Percentiles rank a stretch among this genome's conserved stretches.
Evolutionary conservation across 2,113 vertebrate genomes (phyloP).

Genomic region (Hemibagrus wyckioides): DNA sequence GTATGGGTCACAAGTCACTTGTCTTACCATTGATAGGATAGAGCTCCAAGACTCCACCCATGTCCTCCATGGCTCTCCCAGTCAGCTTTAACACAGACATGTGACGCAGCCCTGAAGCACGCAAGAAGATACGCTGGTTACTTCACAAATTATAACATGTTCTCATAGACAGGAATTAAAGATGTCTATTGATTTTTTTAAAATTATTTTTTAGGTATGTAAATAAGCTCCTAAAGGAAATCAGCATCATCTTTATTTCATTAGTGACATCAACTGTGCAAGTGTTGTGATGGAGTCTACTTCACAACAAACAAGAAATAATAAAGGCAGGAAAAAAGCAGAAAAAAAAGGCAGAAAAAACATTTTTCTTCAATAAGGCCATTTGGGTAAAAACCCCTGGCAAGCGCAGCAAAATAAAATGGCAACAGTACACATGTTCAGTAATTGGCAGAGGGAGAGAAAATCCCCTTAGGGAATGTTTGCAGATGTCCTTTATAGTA

Average conservation of each 20-base stretch:
- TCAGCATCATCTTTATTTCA: conserved; percentile 22
- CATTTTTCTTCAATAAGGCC: background rate
- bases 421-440: background rate
- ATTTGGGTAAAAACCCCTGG: background rate
- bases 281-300: background rate
- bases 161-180: conserved; percentile 2
- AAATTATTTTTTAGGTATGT: background rate
- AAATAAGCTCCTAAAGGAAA: background rate
- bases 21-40: conserved; percentile 87
- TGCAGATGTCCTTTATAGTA: background rate
- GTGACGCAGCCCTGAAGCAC: conserved; percentile 80
- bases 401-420: background rate
- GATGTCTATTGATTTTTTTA: background rate
- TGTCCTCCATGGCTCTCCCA: conserved; percentile 76
- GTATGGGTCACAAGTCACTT: background rate
- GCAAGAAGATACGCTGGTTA: background rate
- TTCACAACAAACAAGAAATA: conserved; percentile 20
- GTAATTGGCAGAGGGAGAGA: background rate
- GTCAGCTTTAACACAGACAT: conserved; percentile 83
- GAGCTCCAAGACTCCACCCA: conserved; percentile 81
- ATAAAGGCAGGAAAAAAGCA: background rate
- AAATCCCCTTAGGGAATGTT: background rate
- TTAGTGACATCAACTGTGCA: conserved; percentile 1
- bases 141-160: background rate
- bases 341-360: background rate